Base-by-base conservation (phyloP, 2,113 vertebrate species). In the Bufo bufo region DNA sequence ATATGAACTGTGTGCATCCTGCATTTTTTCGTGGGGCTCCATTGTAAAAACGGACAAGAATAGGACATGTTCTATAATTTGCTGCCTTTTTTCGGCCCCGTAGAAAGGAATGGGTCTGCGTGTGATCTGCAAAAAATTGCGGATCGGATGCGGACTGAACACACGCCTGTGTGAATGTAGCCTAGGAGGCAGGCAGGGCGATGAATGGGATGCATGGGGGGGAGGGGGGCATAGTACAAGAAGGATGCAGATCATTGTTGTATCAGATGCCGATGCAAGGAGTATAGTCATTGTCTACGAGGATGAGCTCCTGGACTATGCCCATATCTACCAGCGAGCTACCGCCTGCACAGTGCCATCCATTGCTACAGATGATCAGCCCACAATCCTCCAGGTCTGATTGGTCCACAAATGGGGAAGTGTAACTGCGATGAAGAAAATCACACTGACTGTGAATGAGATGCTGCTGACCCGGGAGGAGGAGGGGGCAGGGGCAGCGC, bases 401-500 rank as follows among this genome's bases (percentile, higher is more conserved):
- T 88, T 88, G 87, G 79, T 82, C 61, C 86, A 75, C 6, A 82
- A 4, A 80, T 80, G 80, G 86, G 79, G 80, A 88, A 82, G 80
- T 82, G 78, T 86, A 33, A 86, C 58, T 66, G 85, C 43, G 65
- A 87, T n/a, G 50, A 69, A 50, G 65, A 87, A 33, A 82, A 82
- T 87, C 54, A 75, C 79, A 82, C 79, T 74, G 12, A 74, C 50
- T 82, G 66, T 59, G 43, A 50, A 80, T 20, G 43, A 72, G 50
- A 81, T 85, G 49, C 19, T 58, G 20, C 59, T 79, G 54, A 50
- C 50, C 33, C 12, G 58, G 74, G 63, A 17, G 33, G 63, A 17
- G 33, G 33, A 17, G 54, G 71, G 82, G 43, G 74, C 20, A 16
- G 19, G 45, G 52, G 66, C 43, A 72, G 65, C 0, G 17, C 58